phyloP scores from a whole-genome alignment of 2,113 vertebrate species.

The Carettochelys insculpta region DNA sequence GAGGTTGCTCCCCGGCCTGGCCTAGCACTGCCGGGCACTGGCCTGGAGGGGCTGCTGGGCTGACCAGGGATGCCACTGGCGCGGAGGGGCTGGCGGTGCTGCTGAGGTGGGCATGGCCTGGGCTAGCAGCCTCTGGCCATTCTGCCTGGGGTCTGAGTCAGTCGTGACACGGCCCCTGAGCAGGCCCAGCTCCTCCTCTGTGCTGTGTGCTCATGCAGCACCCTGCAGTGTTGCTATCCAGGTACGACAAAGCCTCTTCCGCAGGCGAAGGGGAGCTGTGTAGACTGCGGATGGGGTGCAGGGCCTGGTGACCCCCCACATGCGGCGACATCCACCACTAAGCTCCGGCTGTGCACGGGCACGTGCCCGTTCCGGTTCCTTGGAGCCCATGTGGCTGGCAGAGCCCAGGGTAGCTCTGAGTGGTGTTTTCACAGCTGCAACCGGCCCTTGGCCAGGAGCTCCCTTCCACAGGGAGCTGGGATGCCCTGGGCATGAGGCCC shows the following conservation, averaged over 20 bases:
- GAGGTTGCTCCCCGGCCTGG: neutral
- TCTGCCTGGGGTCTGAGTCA: neutral
- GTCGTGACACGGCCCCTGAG: neutral
- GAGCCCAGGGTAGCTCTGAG: neutral
- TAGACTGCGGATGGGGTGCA: too few relatives aligned
- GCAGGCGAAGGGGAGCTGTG: too few relatives aligned
- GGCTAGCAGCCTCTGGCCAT: neutral
- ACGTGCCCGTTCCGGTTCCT: neutral
- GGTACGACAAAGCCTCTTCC: neutral
- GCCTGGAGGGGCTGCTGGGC: neutral
- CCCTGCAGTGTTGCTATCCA: neutral
- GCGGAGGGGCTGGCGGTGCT: neutral
- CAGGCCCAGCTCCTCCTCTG: neutral
- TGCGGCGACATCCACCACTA: too few relatives aligned
- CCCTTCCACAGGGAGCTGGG: neutral
- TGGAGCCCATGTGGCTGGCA: neutral
- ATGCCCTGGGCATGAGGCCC: neutral
- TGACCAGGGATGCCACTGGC: neutral
- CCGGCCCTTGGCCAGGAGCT: neutral
- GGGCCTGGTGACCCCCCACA: too few relatives aligned
- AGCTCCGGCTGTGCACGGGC: neutral
- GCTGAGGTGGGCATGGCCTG: neutral
- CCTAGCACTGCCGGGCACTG: neutral
- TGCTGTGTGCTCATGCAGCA: neutral
- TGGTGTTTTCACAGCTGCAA: neutral